phyloP scores from a whole-genome alignment of 2,797 vertebrate species.

The Hippoglossus hippoglossus region DNA sequence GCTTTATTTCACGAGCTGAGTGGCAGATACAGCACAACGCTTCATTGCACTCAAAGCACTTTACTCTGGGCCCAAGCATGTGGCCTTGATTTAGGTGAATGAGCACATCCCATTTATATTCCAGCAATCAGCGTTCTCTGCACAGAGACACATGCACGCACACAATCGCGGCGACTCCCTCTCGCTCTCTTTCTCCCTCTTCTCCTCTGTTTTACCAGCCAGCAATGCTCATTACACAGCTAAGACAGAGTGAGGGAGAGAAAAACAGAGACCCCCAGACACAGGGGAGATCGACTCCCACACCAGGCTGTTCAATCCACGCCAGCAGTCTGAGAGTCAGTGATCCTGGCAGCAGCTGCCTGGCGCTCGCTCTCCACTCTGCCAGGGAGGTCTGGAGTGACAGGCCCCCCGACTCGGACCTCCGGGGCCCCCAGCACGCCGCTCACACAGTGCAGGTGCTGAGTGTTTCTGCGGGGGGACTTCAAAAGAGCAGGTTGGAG shows the following conservation, averaged over 20 bases:
- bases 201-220: constrained; percentile 36
- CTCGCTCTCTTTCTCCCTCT: constrained; percentile 30
- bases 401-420: constrained; percentile 44
- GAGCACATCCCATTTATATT: constrained; percentile 78
- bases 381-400: constrained; percentile 53
- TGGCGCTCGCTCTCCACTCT: constrained; percentile 22
- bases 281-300: constrained; percentile 67
- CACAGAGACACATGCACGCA: constrained; percentile 63
- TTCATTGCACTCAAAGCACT: constrained; percentile 64
- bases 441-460: constrained; percentile 31
- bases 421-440: constrained; percentile 1
- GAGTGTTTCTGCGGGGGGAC: constrained; percentile 15
- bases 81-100: constrained; percentile 83
- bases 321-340: constrained; percentile 62
- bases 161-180: constrained; percentile 27
- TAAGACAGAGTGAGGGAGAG: constrained; percentile 55
- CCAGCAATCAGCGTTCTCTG: constrained; percentile 73
- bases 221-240: constrained; percentile 66
- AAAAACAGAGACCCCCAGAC: constrained; percentile 52
- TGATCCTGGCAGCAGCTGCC: constrained; percentile 64
- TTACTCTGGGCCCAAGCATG: constrained; percentile 67
- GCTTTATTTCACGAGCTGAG: constrained; percentile 65
- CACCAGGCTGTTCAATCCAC: constrained; percentile 57
- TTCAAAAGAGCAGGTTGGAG: constrained; percentile 28
- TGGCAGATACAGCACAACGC: constrained; percentile 73